Conservation (phyloP, 2,888 invertebrate genomes). For the Caradrina kadenii region DNA sequence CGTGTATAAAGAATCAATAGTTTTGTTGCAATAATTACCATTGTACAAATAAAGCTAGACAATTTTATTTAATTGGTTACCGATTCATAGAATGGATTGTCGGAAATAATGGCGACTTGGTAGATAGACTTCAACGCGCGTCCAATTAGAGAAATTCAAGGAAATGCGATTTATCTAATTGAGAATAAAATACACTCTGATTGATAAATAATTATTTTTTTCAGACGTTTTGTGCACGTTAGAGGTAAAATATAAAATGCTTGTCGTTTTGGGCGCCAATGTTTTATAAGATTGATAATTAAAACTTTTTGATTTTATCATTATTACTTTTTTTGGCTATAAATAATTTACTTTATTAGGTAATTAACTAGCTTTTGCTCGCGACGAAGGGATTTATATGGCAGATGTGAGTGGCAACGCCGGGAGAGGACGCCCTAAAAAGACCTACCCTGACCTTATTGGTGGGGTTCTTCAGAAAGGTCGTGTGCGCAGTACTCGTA, state of each 20-base stretch:
- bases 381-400: too few species aligned
- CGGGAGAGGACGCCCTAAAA: too few species aligned
- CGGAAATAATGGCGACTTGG: conserved; percentile 7
- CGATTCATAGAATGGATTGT: conserved; percentile 12
- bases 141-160: conserved; percentile 24
- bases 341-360: too few species aligned
- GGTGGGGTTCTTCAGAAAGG: too few species aligned
- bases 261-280: not conserved
- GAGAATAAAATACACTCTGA: too few species aligned
- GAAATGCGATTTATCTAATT: not conserved
- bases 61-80: conserved; percentile 28
- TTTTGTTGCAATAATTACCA: conserved; percentile 8
- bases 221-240: not conserved
- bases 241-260: not conserved
- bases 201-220: not conserved
- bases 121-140: conserved; percentile 1
- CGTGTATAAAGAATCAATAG: not conserved
- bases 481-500: too few species aligned
- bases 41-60: conserved; percentile 11
- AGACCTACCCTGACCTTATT: too few species aligned
- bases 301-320: too few species aligned
- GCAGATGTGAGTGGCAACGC: too few species aligned
- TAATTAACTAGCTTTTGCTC: too few species aligned
- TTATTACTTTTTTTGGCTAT: too few species aligned
- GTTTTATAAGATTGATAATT: not conserved